phyloP scores from a whole-genome alignment of 2,797 vertebrate genomes.

The Malurus leucopterus region DNA sequence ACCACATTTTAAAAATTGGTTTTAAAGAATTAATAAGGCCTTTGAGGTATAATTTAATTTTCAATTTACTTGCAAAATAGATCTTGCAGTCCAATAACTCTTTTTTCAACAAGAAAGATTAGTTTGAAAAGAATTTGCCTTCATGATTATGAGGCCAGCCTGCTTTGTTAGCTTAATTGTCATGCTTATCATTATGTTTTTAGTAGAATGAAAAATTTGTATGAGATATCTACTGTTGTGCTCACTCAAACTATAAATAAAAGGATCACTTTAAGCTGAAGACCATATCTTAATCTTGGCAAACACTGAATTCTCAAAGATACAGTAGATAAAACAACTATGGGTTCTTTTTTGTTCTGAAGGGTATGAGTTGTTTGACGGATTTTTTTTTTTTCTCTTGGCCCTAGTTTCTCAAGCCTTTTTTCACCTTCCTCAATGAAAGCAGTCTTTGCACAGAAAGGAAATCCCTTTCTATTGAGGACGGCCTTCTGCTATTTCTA shows the following conservation, averaged over 20 bases:
- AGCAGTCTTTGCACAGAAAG: background rate
- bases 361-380: background rate
- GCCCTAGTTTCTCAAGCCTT: background rate
- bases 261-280: background rate
- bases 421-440: background rate
- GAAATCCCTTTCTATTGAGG: background rate
- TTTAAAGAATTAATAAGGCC: background rate
- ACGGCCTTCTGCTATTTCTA: background rate
- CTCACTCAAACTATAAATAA: background rate
- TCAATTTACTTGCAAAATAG: background rate
- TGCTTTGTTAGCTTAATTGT: background rate
- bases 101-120: background rate
- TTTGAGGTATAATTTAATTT: background rate
- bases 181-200: background rate
- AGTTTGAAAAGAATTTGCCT: background rate
- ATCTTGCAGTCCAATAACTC: background rate
- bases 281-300: background rate
- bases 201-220: background rate
- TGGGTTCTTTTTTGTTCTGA: background rate
- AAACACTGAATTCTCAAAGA: background rate
- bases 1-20: background rate
- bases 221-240: background rate
- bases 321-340: background rate
- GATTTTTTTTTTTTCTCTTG: background rate
- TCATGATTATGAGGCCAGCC: background rate